phyloP scores from a whole-genome alignment of 2,888 invertebrate genomes.

The Zhengitettix transpicula region DNA sequence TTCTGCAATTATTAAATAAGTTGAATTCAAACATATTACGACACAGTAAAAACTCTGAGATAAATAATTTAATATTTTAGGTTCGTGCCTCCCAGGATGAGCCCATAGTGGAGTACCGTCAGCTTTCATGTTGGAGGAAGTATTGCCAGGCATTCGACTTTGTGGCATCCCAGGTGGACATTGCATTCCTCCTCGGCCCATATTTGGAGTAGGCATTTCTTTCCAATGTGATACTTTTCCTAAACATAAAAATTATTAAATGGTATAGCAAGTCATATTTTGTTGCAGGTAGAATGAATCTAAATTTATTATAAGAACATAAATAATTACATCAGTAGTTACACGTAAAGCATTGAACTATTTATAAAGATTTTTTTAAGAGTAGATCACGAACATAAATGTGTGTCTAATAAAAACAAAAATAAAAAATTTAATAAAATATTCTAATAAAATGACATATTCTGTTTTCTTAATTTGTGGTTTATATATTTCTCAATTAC shows the following conservation, averaged over 20 bases:
- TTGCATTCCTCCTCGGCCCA: constrained; percentile 25
- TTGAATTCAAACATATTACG: neutral
- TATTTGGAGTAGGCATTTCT: constrained; percentile 28
- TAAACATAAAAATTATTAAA: neutral
- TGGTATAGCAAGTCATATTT: constrained; percentile 1
- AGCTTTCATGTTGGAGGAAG: constrained; percentile 18
- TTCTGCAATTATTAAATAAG: constrained; percentile 11
- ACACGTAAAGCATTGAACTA: neutral
- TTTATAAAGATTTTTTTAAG: neutral
- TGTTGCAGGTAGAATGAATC: neutral
- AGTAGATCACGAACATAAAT: too few species aligned
- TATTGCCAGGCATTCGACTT: constrained; percentile 36
- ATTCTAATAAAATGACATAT: neutral
- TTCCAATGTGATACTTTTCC: constrained; percentile 41
- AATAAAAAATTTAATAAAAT: neutral
- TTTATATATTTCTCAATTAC: neutral
- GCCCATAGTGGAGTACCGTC: constrained; percentile 21
- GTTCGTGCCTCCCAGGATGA: constrained; percentile 17
- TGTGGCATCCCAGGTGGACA: constrained; percentile 43
- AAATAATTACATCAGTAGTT: neutral
- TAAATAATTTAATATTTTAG: too few species aligned
- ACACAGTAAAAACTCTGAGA: neutral
- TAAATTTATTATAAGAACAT: neutral
- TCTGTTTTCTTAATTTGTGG: neutral
- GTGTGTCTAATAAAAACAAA: too few species aligned